Conservation (phyloP, 2,888 invertebrate species). For the Hirtodrosophila trivittata region DNA sequence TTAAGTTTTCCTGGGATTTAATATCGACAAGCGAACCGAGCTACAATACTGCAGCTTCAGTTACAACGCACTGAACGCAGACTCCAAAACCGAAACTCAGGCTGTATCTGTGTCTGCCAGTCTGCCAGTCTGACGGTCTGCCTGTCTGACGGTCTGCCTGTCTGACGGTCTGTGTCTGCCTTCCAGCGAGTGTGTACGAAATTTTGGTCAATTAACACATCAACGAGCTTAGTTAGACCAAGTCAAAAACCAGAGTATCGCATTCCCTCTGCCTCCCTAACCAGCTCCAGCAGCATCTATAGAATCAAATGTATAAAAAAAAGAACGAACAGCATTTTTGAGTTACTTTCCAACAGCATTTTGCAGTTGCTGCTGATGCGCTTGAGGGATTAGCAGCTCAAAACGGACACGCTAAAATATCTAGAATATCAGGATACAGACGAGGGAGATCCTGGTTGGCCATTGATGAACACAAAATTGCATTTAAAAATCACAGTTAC, state of each 20-base stretch:
- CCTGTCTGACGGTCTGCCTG: conserved; percentile 6
- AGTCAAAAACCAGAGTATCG: conserved; percentile 34
- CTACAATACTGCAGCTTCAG: conserved; percentile 52
- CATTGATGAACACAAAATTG: conserved; percentile 55
- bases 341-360: conserved; percentile 59
- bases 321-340: conserved; percentile 34
- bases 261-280: not conserved
- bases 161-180: conserved; percentile 39
- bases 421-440: conserved; percentile 17
- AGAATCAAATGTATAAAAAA: not conserved
- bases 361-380: conserved; percentile 58
- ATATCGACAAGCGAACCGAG: conserved; percentile 62
- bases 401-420: conserved; percentile 21
- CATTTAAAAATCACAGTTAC: conserved; percentile 49
- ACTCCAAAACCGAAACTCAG: conserved; percentile 6
- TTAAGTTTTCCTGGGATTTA: conserved; percentile 82
- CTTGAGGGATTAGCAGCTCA: conserved; percentile 63
- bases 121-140: conserved; percentile 13
- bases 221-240: conserved; percentile 68
- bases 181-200: conserved; percentile 66
- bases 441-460: not conserved
- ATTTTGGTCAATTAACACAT: conserved; percentile 82
- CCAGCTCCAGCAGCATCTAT: not conserved
- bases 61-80: conserved; percentile 9
- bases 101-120: conserved; percentile 12